Evolutionary conservation across 2,888 invertebrate species (phyloP).

Genomic region (Apamea sordens): DNA sequence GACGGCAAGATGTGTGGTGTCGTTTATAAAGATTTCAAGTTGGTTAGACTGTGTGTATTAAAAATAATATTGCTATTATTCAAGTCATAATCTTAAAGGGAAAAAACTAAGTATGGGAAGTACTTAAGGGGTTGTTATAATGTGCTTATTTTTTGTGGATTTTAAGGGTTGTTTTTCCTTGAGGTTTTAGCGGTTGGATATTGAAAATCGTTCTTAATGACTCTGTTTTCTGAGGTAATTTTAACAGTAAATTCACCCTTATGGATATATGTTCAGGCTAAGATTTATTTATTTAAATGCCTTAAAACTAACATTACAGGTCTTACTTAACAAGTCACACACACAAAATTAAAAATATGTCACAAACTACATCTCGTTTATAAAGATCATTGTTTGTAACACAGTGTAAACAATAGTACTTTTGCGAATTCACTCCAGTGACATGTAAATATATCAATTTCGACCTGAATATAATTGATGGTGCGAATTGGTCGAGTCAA

Average conservation of each 20-base stretch:
- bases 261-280: not conserved
- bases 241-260: not conserved
- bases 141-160: slow-evolving; percentile 25
- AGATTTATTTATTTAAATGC: no score
- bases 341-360: no score
- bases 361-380: no score
- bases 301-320: no score
- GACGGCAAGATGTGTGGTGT: slow-evolving; percentile 65
- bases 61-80: slow-evolving; percentile 80
- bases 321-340: no score
- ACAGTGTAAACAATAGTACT: no score
- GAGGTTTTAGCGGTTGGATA: not conserved
- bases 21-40: slow-evolving; percentile 82
- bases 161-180: not conserved
- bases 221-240: not conserved
- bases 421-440: no score
- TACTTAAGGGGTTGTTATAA: slow-evolving; percentile 46
- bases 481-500: no score
- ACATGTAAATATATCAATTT: no score
- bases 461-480: no score
- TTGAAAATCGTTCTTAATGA: not conserved
- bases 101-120: slow-evolving; percentile 65
- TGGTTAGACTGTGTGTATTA: slow-evolving; percentile 77
- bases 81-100: slow-evolving; percentile 73
- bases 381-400: no score